A percentile compares a stretch with the other conserved stretches of the same genome.
These are phyloP conservation scores for Hyposoter dolosus DNA, from an alignment of 2,888 invertebrate species.

Conservation along the genomic window DNA sequence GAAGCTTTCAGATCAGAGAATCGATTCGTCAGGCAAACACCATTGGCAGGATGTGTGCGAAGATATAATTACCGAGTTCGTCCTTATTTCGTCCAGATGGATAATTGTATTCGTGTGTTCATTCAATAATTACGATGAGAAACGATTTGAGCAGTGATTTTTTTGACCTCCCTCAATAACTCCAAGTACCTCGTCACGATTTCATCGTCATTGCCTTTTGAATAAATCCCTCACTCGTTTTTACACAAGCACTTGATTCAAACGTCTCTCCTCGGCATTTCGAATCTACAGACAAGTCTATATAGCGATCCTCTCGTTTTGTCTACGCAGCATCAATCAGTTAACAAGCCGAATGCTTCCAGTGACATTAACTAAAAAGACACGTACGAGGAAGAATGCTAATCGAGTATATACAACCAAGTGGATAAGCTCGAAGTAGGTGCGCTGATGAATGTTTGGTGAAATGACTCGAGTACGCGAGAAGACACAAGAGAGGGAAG, in stretches of 20 bases:
- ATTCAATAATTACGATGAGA: not conserved
- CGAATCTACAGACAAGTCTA: not conserved
- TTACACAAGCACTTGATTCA: not conserved
- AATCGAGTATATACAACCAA: not conserved
- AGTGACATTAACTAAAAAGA: not conserved
- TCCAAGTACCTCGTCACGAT: not conserved
- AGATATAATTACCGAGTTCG: not conserved
- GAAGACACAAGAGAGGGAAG: not conserved
- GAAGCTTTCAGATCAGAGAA: slow-evolving; percentile 26
- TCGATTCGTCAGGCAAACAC: slow-evolving; percentile 46
- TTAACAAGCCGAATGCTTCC: not conserved
- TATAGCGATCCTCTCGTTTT: not conserved
- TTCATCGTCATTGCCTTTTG: not conserved
- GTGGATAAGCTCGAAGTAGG: not conserved
- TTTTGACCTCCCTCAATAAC: not conserved
- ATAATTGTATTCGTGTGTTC: not conserved
- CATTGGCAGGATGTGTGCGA: not conserved
- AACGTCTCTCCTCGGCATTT: too few relatives aligned
- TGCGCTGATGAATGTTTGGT: not conserved
- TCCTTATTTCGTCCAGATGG: not conserved
- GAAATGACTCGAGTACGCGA: not conserved
- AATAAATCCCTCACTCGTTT: not conserved
- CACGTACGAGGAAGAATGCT: not conserved
- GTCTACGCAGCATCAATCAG: not conserved
- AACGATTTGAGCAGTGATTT: not conserved